Base-by-base conservation (phyloP, 1,140 invertebrate species). In the Thaumetopoea pityocampa region DNA sequence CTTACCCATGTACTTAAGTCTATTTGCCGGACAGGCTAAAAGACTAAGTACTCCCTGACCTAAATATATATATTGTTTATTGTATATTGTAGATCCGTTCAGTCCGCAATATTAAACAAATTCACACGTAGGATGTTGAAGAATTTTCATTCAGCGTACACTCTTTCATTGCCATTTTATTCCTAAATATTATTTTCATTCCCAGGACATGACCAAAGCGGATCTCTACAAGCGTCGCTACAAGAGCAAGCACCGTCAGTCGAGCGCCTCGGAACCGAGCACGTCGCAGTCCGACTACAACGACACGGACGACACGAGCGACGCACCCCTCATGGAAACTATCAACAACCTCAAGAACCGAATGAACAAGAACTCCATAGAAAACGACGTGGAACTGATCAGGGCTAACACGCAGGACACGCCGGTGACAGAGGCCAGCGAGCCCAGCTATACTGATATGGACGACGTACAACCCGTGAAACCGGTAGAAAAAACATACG, bases 181-280 rank as follows among this genome's bases (percentile, higher is more conserved):
- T n/a, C n/a, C n/a, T n/a, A 24, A 28, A 12, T 28, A 11, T 42
- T 26, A 35, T 18, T 19, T 38, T 44, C 12, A n/a, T 38, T 54
- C 40, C 0, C 61, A 83, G 79, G 79, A 83, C 47, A 83, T 83
- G 79, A 83, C 77, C 18, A 79, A 83, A 67, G 79, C 79, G 0
- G 77, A 83, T 7, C 60, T 83, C 0, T 83, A 83, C 62, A 81
- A 83, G 33, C 68, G 79, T 0, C 60, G 79, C 3, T 69, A 54
- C 44, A 83, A 83, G 43, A 81, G 69, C 57, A 81, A 78, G 32
- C 72, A 67, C 17, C 51, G 67, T 1, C 49, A 58, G 8, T 71
- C 69, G 0, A 63, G 59, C 15, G 46, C 52, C 0, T 69, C 65
- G 18, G 74, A 76, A 28, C 56, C 64, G 0, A 44, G 50, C 5